Percentiles rank a stretch among this genome's conserved stretches.
These are phyloP conservation scores for Lindbergichthys nudifrons DNA, from an alignment of 2,797 vertebrate genomes.

Conservation along the genomic window DNA sequence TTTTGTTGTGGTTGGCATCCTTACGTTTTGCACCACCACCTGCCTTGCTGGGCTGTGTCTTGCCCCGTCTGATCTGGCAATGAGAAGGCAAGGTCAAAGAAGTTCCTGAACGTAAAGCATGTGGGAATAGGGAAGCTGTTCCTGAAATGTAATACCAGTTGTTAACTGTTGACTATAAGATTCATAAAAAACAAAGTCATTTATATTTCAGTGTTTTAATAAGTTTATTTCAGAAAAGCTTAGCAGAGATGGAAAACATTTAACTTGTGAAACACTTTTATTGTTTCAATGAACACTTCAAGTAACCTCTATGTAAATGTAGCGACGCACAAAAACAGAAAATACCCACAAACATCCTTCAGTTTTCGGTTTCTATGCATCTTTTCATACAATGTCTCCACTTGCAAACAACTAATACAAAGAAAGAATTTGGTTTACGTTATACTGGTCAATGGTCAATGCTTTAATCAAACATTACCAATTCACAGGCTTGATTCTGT, in stretches of 20 bases:
- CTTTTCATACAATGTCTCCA: slow-evolving; percentile 1
- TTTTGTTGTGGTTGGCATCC: background rate
- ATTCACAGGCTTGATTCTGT: slow-evolving; percentile 4
- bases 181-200: background rate
- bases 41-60: background rate
- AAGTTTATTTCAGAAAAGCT: background rate
- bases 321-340: background rate
- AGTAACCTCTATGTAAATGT: slow-evolving; percentile 2
- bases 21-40: background rate
- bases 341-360: background rate
- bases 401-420: background rate
- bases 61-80: background rate
- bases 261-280: background rate
- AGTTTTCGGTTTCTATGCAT: background rate
- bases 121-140: no score
- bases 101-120: background rate
- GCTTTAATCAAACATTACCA: background rate
- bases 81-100: background rate
- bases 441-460: background rate
- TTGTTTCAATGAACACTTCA: background rate
- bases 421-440: background rate
- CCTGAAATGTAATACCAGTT: no score
- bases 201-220: background rate
- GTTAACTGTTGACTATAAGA: no score
- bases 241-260: background rate